Evolutionary conservation across 2,113 vertebrate genomes (phyloP), one percentile per base, ranked within the genome.

Genomic region (Lepus timidus): DNA sequence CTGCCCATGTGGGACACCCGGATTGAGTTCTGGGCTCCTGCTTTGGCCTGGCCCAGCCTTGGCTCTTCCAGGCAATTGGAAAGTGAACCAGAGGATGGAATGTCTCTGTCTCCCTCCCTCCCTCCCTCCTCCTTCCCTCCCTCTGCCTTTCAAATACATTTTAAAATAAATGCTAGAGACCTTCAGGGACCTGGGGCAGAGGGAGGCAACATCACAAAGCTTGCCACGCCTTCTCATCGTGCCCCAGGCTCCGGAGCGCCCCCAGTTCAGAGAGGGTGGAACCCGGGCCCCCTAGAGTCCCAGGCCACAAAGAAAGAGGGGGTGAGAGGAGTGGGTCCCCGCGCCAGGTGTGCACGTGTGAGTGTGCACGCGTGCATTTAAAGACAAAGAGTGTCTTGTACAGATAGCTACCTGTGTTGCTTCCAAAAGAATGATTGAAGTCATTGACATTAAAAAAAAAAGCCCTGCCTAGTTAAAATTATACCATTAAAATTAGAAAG

Each of bases 381-480:
- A 91, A 84, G 84, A 80, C 9, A 44, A 29, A 62, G 23, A 20
- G n/a, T 93, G 76, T 65, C 91, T 93, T 58, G 79, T 79, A 67
- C 33, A 85, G 79, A 74, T 75, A 87, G 70, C 74, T 84, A 80
- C 80, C 78, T 86, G 70, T 94, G 78, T 93, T 55, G 52, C 85
- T 95, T 96, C 85, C 73, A 87, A 92, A 95, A 96, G 55, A 94
- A 70, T 86, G 61, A 80, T 84, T 87, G 78, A 95, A 85, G 67
- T 76, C 86, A 51, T 71, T 94, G 70, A 93, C 81, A 80, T 79
- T 76, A 55, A 71, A 68, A 67, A 85, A 94, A 96, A 78, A 85
- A 68, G 8, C 22, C 52, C 55, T 93, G 89, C 82, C 55, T 81
- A 36, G 83, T 94, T 94, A 93, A 88, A 91, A 91, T 80, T 76